These are phyloP conservation scores for Aegypius monachus DNA, from an alignment of 2,113 vertebrate genomes.

Conservation along the genomic window DNA sequence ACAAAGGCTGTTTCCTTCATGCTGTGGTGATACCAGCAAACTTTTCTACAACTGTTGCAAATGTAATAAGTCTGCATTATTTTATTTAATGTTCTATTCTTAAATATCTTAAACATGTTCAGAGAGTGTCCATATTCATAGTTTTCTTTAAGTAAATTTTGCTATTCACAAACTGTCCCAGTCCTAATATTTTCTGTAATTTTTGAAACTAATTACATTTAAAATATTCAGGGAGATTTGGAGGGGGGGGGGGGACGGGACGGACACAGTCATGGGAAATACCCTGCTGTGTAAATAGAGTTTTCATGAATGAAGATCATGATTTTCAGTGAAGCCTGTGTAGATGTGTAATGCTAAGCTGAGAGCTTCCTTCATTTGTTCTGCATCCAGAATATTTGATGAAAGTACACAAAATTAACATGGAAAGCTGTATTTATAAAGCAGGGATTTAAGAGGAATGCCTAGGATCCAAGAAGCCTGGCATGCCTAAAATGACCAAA, in stretches of 20 bases:
- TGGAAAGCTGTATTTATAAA: constrained; percentile 57
- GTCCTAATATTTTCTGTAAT: not conserved
- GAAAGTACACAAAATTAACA: constrained; percentile 56
- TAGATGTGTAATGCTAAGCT: not conserved
- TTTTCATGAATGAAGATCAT: constrained; percentile 27
- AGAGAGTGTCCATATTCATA: not conserved
- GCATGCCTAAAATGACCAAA: constrained; percentile 71
- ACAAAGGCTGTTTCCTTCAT: not conserved
- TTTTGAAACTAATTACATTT: constrained; percentile 17
- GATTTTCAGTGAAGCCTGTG: not conserved
- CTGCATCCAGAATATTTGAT: constrained; percentile 37
- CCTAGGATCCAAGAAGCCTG: constrained; percentile 60
- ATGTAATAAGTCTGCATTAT: not conserved
- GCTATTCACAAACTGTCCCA: not conserved
- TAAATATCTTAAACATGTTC: not conserved
- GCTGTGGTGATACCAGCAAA: not conserved
- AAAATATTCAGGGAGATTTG: not conserved
- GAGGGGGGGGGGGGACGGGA: not conserved
- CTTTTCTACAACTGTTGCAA: not conserved
- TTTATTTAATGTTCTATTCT: not conserved
- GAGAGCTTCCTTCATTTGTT: constrained; percentile 50
- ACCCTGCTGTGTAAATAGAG: constrained; percentile 40
- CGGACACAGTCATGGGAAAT: not conserved
- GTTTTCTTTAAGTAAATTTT: not conserved
- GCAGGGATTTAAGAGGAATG: constrained; percentile 60